Conservation (phyloP, 2,888 invertebrate species). For the Lumbricus terrestris region DNA sequence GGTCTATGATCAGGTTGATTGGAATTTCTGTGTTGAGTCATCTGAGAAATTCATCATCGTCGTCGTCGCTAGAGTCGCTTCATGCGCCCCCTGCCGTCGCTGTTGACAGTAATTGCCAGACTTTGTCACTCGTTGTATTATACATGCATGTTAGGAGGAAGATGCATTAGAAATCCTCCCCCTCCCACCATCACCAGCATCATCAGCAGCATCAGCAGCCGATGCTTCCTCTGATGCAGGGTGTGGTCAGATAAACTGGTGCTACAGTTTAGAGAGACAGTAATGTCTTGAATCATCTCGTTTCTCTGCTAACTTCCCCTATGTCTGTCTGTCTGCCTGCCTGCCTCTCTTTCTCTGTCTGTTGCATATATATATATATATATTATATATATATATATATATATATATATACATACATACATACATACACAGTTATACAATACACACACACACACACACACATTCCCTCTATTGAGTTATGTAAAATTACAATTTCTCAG, state of each 20-base stretch:
- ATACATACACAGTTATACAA: too few species aligned
- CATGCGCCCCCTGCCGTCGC: not conserved
- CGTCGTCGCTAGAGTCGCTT: not conserved
- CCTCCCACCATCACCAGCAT: not conserved
- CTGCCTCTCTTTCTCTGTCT: too few species aligned
- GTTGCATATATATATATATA: too few species aligned
- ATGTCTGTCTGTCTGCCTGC: too few species aligned
- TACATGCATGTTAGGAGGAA: not conserved
- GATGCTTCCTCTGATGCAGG: not conserved
- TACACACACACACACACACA: too few species aligned
- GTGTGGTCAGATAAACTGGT: not conserved
- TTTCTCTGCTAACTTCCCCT: not conserved
- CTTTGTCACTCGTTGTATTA: not conserved
- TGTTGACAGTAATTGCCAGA: not conserved
- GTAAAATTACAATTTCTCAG: not conserved
- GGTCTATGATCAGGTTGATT: not conserved
- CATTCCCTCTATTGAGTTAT: too few species aligned
- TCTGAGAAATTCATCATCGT: not conserved
- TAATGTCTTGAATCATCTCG: not conserved
- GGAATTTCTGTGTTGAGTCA: not conserved
- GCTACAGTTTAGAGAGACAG: not conserved
- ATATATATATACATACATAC: too few species aligned
- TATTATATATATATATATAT: too few species aligned
- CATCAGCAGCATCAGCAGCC: not conserved
- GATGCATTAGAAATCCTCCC: not conserved